phyloP scores from a whole-genome alignment of 1,140 invertebrate species.

The Platyura marginata region DNA sequence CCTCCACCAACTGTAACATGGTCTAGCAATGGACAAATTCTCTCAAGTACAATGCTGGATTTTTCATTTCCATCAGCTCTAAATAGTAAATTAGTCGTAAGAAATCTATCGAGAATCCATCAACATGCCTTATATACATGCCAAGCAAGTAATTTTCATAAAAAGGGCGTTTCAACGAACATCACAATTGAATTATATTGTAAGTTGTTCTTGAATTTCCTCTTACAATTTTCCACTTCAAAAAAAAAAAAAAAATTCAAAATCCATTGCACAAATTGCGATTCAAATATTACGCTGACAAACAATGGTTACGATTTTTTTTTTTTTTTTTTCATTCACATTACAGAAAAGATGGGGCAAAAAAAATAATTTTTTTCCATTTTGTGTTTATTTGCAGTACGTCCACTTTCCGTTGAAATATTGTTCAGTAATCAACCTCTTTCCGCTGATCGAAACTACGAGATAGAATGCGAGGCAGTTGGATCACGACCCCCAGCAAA shows the following conservation, averaged over 20 bases:
- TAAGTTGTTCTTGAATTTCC: too few species aligned
- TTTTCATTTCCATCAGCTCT: slow-evolving; percentile 19
- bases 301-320: too few species aligned
- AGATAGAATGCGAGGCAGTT: slow-evolving; percentile 57
- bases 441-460: slow-evolving; percentile 56
- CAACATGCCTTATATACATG: slow-evolving; percentile 66
- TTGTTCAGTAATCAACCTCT: slow-evolving; percentile 58
- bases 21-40: slow-evolving; percentile 58
- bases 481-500: slow-evolving; percentile 62
- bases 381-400: slow-evolving; percentile 33
- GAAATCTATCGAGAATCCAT: slow-evolving; percentile 42
- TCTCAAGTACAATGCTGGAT: slow-evolving; percentile 26
- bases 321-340: too few species aligned
- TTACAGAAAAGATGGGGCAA: too few species aligned
- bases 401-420: slow-evolving; percentile 56
- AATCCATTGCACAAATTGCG: too few species aligned
- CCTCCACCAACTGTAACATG: slow-evolving; percentile 68
- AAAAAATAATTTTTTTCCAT: not conserved
- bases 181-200: slow-evolving; percentile 53
- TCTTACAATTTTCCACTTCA: too few species aligned
- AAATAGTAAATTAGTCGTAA: slow-evolving; percentile 30
- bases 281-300: too few species aligned
- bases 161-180: slow-evolving; percentile 41
- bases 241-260: too few species aligned
- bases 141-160: slow-evolving; percentile 60